Percentiles rank a stretch among this genome's conserved stretches.
These are phyloP conservation scores for Lutjanus erythropterus DNA, from an alignment of 2,113 vertebrate species.

Conservation along the genomic window DNA sequence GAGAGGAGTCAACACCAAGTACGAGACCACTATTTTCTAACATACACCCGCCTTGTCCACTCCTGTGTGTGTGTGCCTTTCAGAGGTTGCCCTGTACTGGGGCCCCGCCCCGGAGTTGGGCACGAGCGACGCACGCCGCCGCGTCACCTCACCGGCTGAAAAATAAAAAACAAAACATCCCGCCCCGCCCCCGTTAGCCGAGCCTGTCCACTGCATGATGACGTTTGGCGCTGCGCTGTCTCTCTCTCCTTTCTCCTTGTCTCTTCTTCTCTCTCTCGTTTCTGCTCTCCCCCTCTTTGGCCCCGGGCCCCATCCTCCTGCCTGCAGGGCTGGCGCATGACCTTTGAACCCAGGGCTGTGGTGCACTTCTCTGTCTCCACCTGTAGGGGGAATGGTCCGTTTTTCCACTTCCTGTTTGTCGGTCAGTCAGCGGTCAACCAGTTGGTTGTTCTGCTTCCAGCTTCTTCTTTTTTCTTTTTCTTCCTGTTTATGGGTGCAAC, in stretches of 20 bases:
- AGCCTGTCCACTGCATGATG: slow-evolving; percentile 90
- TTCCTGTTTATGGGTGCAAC: slow-evolving; percentile 81
- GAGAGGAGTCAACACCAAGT: slow-evolving; percentile 99
- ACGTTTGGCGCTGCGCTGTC: slow-evolving; percentile 86
- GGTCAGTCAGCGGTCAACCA: slow-evolving; percentile 57
- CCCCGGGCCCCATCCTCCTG: slow-evolving; percentile 81
- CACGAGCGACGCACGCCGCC: slow-evolving; percentile 72
- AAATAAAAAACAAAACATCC: slow-evolving; percentile 64
- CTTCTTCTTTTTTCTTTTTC: slow-evolving; percentile 58
- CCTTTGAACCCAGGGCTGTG: slow-evolving; percentile 80
- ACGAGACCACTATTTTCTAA: slow-evolving; percentile 99
- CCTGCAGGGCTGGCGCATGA: slow-evolving; percentile 90
- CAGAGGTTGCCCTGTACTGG: slow-evolving; percentile 90
- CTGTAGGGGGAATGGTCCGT: slow-evolving; percentile 82
- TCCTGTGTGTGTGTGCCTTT: slow-evolving; percentile 96
- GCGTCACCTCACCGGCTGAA: slow-evolving; percentile 76
- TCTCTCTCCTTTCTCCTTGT: slow-evolving; percentile 82
- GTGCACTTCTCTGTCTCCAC: slow-evolving; percentile 84
- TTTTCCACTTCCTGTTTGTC: slow-evolving; percentile 69
- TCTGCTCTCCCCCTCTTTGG: slow-evolving; percentile 76
- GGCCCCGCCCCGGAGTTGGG: slow-evolving; percentile 86
- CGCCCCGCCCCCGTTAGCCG: slow-evolving; percentile 83
- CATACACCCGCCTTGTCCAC: slow-evolving; percentile 89
- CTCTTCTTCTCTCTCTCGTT: slow-evolving; percentile 79
- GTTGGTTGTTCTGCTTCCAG: slow-evolving; percentile 58